phyloP scores from a whole-genome alignment of 2,113 vertebrate genomes.

The Amazona vittata region DNA sequence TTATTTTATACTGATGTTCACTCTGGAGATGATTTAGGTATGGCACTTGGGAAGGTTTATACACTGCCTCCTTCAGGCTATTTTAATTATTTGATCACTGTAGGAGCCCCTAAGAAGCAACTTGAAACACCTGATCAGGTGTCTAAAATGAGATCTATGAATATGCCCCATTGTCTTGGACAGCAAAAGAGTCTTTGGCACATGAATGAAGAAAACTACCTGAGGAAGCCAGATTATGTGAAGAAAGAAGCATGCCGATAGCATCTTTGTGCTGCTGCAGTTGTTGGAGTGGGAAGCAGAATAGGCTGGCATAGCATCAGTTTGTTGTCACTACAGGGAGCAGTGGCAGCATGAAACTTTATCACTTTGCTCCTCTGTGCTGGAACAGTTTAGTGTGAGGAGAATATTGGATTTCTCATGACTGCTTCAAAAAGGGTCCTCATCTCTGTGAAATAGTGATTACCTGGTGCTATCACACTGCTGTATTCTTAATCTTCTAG shows the following conservation, averaged over 20 bases:
- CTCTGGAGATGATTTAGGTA: not conserved
- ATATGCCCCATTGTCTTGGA: not conserved
- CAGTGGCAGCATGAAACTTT: not conserved
- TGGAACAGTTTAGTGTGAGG: not conserved
- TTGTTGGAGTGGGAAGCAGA: not conserved
- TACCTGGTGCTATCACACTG: not conserved
- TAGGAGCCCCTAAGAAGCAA: not conserved
- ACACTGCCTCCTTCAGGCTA: not conserved
- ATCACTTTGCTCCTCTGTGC: not conserved
- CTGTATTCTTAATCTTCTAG: slow-evolving; percentile 63
- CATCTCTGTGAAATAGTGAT: not conserved
- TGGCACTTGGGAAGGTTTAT: not conserved
- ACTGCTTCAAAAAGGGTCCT: not conserved
- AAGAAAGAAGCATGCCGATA: not conserved
- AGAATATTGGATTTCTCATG: not conserved
- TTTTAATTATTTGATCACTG: not conserved
- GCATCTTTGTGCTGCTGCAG: not conserved
- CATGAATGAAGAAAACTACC: not conserved
- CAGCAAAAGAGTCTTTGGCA: not conserved
- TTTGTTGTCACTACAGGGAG: not conserved
- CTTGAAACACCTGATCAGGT: not conserved
- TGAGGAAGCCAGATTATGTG: not conserved
- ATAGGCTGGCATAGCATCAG: not conserved
- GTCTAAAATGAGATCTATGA: not conserved
- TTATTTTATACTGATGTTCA: not conserved